Percentiles rank a stretch among this genome's conserved stretches.
Evolutionary conservation across 2,113 vertebrate species (phyloP).

Genomic region (Plecotus auritus): DNA sequence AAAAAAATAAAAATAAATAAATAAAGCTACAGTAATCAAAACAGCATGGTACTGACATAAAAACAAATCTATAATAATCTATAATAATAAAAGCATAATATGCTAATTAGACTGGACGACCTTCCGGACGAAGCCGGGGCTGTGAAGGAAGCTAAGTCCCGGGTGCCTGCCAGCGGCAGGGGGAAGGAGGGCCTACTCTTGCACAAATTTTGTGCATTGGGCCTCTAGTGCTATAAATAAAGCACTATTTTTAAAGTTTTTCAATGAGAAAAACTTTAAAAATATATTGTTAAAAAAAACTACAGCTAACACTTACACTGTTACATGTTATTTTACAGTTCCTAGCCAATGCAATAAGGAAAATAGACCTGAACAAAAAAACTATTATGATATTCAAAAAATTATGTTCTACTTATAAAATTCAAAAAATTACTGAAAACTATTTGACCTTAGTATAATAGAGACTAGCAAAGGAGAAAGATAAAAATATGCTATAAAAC

Average conservation of each 20-base stretch:
- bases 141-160: no score
- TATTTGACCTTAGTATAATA: not conserved
- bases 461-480: not conserved
- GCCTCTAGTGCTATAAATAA: not conserved
- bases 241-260: no score
- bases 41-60: not conserved
- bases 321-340: not conserved
- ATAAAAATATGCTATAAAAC: not conserved
- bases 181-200: no score
- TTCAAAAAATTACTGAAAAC: not conserved
- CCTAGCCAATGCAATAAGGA: not conserved
- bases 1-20: no score
- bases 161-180: no score
- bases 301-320: not conserved
- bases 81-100: no score
- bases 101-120: no score
- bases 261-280: not conserved
- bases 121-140: no score
- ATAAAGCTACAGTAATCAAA: not conserved
- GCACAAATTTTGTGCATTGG: no score
- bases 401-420: not conserved
- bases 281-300: not conserved
- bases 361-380: constrained; percentile 17
- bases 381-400: not conserved
- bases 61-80: not conserved